Evolutionary conservation across 2,888 invertebrate genomes (phyloP).

Genomic region (Lasius fuliginosus): DNA sequence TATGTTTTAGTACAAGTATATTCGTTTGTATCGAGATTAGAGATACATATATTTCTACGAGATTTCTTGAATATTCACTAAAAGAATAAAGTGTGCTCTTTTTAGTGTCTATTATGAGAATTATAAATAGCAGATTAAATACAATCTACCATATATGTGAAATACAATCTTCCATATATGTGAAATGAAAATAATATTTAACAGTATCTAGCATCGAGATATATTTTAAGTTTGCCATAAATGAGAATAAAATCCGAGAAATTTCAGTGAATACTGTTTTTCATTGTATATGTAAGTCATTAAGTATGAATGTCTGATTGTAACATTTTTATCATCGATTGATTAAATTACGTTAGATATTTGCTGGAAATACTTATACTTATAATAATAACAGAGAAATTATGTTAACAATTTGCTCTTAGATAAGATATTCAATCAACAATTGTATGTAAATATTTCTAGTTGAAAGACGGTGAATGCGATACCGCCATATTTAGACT

Average conservation of each 20-base stretch:
- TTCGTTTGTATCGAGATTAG: background rate
- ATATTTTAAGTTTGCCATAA: slow-evolving; percentile 11
- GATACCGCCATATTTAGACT: background rate
- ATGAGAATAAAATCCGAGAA: background rate
- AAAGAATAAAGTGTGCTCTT: background rate
- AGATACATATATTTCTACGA: background rate
- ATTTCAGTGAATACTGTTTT: background rate
- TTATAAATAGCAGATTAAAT: background rate
- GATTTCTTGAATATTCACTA: background rate
- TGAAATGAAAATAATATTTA: background rate
- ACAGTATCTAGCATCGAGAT: background rate
- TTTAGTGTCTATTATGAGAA: background rate
- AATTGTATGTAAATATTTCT: background rate
- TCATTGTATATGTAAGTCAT: background rate
- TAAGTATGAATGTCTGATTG: background rate
- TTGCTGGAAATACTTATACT: background rate
- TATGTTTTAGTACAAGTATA: background rate
- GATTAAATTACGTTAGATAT: background rate
- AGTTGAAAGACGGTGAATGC: background rate
- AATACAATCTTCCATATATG: background rate
- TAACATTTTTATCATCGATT: background rate
- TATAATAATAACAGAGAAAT: background rate
- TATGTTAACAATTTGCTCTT: background rate
- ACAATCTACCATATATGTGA: background rate
- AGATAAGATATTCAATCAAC: background rate